These are phyloP conservation scores for Gymnopithys bicolor DNA, from an alignment of 2,797 vertebrate species.

Conservation along the genomic window DNA sequence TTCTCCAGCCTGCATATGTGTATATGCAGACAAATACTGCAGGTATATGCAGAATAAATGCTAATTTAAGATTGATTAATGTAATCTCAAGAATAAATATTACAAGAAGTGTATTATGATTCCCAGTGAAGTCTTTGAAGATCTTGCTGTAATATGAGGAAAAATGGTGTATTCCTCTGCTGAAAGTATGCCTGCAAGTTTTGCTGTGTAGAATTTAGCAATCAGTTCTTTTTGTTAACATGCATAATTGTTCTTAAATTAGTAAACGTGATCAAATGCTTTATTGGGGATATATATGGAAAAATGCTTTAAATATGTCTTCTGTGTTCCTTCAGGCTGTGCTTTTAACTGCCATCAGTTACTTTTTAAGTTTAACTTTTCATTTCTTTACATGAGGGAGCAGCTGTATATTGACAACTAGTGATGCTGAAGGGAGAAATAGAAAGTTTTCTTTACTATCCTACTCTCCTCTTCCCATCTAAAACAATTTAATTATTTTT, in stretches of 20 bases:
- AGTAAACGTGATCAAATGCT: background rate
- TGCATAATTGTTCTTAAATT: background rate
- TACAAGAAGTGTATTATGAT: background rate
- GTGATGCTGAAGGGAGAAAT: conserved; percentile 20
- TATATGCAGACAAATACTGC: background rate
- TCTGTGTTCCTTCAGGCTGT: background rate
- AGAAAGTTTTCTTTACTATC: conserved; percentile 8
- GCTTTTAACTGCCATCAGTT: background rate
- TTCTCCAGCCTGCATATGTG: background rate
- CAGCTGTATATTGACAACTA: conserved; percentile 21
- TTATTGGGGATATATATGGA: background rate
- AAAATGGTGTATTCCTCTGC: background rate
- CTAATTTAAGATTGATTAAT: conserved; percentile 36
- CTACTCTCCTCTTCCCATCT: background rate
- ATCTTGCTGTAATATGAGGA: background rate
- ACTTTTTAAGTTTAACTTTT: conserved; percentile 39
- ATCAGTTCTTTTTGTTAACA: conserved; percentile 1
- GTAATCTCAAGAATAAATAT: conserved; percentile 48
- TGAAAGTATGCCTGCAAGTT: background rate
- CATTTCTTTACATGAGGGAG: conserved; percentile 8
- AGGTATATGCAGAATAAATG: background rate
- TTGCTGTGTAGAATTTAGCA: background rate
- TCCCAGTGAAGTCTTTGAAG: conserved; percentile 22
- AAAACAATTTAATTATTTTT: conserved; percentile 61
- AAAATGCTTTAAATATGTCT: conserved; percentile 5